Base-by-base conservation (phyloP, 2,888 invertebrate species). In the Exephanes ischioxanthus region DNA sequence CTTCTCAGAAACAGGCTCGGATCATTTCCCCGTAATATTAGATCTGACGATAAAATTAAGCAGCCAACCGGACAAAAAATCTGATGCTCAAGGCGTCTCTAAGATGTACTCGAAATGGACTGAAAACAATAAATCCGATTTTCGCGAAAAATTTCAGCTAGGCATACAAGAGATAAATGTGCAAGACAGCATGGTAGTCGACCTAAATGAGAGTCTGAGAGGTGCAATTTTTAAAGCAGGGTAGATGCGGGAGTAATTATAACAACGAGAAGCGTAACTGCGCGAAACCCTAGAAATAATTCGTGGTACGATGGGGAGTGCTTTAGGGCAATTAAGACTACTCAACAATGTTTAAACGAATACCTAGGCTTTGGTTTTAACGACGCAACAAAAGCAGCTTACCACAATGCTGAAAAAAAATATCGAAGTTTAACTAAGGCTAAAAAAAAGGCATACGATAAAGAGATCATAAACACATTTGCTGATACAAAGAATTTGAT, bases 241-340 rank as follows among this genome's bases (percentile, higher is more conserved):
- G 22, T 11, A 11, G 61, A 61, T 7, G 26, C 61, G 0, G 61
- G 26, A 3, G 26, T 61, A 26, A 9, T 61, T 61, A 30, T 11
- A 61, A 26, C 19, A 26, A 61, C 26, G 7, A 61, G 0, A 33
- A 11, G 11, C 14, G 30, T 4, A 30, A 14, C 30, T 14, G 14
- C 3, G 26, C 7, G 26, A 30, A 9, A 22, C 2, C 11, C 14
- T 7, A 33, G 26, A 26, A 30, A 30, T 11, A 61, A 30, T 26
- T 33, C 61, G 33, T 61, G 61, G 61, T 61, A 30, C 22, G 61
- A 61, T 26, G 61, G 26, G 61, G 61, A 61, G 9, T 61, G 61
- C 22, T 7, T 22, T 1, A 61, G 26, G 11, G 61, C 61, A 0
- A 5, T 22, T 30, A 61, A 61, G 9, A 5, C 14, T 30, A 61